A percentile compares a stretch with the other conserved stretches of the same genome.
Conservation (phyloP, 2,113 vertebrate species). For the Diadophis punctatus region DNA sequence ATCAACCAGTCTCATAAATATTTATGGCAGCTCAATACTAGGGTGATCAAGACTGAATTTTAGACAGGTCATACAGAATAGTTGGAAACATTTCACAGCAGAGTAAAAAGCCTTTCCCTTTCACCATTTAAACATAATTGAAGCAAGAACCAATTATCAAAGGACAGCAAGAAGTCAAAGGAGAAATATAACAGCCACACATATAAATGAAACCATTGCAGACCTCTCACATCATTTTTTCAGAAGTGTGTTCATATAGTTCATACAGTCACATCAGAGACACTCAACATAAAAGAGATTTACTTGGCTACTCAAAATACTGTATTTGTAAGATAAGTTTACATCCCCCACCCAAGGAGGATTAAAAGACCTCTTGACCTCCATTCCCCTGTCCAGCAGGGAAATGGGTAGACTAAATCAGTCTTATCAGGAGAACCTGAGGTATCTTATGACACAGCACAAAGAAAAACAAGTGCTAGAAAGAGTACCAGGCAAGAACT, state of each 20-base stretch:
- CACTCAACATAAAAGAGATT: neutral
- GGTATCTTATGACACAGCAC: neutral
- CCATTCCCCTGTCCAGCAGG: neutral
- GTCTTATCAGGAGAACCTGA: neutral
- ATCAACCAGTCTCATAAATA: constrained; percentile 21
- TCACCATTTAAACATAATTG: neutral
- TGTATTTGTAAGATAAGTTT: neutral
- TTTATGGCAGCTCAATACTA: neutral
- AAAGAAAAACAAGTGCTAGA: neutral
- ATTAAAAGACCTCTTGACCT: neutral
- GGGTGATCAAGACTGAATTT: neutral
- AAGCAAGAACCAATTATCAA: neutral
- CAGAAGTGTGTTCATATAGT: neutral
- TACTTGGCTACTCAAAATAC: neutral
- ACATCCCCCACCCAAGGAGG: neutral
- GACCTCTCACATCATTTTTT: neutral
- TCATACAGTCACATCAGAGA: neutral
- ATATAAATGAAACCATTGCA: neutral
- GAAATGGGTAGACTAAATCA: neutral
- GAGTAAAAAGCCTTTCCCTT: neutral
- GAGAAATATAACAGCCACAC: neutral
- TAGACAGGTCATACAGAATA: neutral
- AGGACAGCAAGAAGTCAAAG: neutral
- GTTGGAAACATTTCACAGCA: neutral
- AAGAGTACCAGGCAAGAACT: neutral